Conservation (phyloP, 2,113 vertebrate species). For the Strix uralensis region DNA sequence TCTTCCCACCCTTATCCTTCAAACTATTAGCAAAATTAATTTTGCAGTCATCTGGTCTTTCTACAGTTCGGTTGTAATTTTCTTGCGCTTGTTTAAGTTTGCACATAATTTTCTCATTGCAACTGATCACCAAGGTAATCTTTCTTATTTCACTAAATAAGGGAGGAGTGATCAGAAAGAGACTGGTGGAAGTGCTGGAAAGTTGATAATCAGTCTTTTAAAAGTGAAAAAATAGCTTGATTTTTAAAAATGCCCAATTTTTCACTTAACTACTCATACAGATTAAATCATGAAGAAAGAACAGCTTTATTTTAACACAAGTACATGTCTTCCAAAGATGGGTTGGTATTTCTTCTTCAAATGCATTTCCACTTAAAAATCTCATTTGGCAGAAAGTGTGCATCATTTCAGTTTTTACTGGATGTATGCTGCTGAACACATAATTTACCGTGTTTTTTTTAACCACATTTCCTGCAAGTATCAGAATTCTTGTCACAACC, state of each 20-base stretch:
- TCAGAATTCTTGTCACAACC: not conserved
- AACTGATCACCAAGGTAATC: not conserved
- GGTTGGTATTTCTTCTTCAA: not conserved
- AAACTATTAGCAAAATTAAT: not conserved
- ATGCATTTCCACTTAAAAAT: not conserved
- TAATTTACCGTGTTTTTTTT: not conserved
- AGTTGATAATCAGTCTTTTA: not conserved
- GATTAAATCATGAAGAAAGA: not conserved
- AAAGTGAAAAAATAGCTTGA: not conserved
- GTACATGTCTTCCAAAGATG: not conserved
- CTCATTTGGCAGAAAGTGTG: not conserved
- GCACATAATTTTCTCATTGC: not conserved
- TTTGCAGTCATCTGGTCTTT: not conserved
- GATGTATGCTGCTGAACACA: not conserved
- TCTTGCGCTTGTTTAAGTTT: not conserved
- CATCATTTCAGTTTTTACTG: not conserved
- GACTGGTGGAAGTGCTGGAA: not conserved
- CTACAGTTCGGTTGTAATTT: not conserved
- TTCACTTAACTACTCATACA: not conserved
- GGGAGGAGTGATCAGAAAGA: not conserved
- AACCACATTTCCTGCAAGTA: not conserved
- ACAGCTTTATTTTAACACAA: not conserved
- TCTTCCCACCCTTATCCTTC: not conserved
- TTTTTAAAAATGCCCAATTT: not conserved
- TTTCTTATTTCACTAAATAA: not conserved